Base-by-base conservation (phyloP, 92 coral and sea anemone species). In the Paragorgia papillata region DNA sequence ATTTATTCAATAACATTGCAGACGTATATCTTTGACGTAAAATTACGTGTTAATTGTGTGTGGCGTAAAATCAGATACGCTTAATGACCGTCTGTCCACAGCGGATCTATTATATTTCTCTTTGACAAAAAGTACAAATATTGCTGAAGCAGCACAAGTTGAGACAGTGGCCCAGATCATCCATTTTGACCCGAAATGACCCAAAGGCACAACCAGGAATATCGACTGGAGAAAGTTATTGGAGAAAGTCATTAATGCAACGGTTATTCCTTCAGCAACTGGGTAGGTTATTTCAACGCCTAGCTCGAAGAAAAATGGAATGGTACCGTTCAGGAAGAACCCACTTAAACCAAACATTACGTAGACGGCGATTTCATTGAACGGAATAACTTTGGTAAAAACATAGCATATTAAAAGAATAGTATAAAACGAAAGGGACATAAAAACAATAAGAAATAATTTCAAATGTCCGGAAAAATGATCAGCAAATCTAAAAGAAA, bases 231-330 rank as follows among this genome's bases (percentile, higher is more conserved):
- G 82, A 77, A 75, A 75, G 77, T 88, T 88, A 12, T 88, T 96
- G 7, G 90, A 86, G 64, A 93, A 61, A 31, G 91, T 76, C 75
- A 88, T 81, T 10, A 86, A 88, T 13, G 97, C 97, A 9, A 94
- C 85, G 25, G 97, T 93, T 27, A 93, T 90, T 17, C 97, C 97
- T 70, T 93, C 97, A 7, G 97, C 97, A 0, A 93, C 97, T 3
- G 97, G 97, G 70, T 81, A 93, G 3, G 97, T 31, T 79, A 96
- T 88, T 81, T 93, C 97, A 0, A 87, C 97, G 4, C 97, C 97
- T 30, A 90, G 84, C 51, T 93, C 97, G 89, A 86, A 86, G 21
- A 88, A 48, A 35, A 93, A 63, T 3, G 96, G 97, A 0, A 90
- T 89, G 9, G 89, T 84, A 3, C 94, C 97, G 29, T 89, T 74